Evolutionary conservation across 2,797 vertebrate species (phyloP), one percentile per base, ranked within the genome.

Genomic region (Melanotaenia maccullochi): DNA sequence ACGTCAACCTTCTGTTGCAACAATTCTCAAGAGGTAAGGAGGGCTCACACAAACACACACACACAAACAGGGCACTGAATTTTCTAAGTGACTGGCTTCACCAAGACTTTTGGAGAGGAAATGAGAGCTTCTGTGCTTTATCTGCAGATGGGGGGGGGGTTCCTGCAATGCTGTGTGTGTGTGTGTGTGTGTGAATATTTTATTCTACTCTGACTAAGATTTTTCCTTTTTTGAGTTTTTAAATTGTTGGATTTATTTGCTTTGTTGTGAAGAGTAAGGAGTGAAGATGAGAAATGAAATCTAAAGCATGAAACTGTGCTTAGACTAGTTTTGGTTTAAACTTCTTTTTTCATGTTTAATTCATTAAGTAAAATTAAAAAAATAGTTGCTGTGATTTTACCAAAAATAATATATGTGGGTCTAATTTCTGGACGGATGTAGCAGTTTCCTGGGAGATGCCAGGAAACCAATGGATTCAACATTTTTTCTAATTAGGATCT

Each of bases 1-100:
- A 87, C 52, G 33, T 73, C 51, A 65, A 81, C 62, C 62, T 75
- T 79, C 65, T 79, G 66, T 82, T 82, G 83, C 82, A 77, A 78
- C 74, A 78, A 89, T 8, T 83, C 83, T 82, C 57, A 28, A 44
- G 71, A 25, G 52, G 65, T 30, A 9, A 79, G 49, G 62, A 30
- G 4, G 2, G 1, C 58, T 1, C 25, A 57, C 30, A 57, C 28
- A 65, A n/a, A n/a, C 4, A 22, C 47, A 12, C 13, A 12, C 18
- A 33, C 25, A 40, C 2, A 47, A n/a, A 79, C 49, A 64, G 11
- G 4, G 8, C 5, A 49, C 12, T 32, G 62, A 56, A 56, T 64
- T 68, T 73, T 40, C 40, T 36, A 75, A 66, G 72, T 13, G 16
- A 75, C 12, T 4, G 1, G 70, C 51, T 75, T 68, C 24, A 11